These are phyloP conservation scores for Dipodomys spectabilis DNA, from an alignment of 2,113 vertebrate species.

Conservation along the genomic window DNA sequence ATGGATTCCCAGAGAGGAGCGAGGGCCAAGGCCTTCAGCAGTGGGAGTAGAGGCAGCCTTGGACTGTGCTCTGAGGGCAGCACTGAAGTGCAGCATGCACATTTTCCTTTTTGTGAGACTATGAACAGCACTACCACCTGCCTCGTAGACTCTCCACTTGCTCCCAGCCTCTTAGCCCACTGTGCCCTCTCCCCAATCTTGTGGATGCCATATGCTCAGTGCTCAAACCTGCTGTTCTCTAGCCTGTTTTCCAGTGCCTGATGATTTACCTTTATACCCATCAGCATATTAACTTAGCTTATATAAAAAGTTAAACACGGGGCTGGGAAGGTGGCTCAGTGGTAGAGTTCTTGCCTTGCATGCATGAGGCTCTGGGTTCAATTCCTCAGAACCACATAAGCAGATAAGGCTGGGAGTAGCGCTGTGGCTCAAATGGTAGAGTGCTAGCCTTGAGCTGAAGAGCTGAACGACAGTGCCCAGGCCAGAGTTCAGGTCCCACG, in stretches of 20 bases:
- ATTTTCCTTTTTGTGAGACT: rapidly evolving
- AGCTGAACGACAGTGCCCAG: too few relatives aligned
- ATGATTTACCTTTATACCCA: slow-evolving; percentile 8
- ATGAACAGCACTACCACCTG: neutral
- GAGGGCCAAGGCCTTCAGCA: neutral
- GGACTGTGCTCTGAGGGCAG: neutral
- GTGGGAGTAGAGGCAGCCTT: neutral
- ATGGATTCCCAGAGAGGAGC: neutral
- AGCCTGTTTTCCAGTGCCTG: neutral
- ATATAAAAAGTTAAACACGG: neutral
- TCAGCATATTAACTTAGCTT: slow-evolving; percentile 33
- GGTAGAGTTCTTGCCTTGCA: too few relatives aligned
- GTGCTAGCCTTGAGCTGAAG: too few relatives aligned
- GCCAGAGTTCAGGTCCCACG: too few relatives aligned
- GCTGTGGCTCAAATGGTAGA: too few relatives aligned
- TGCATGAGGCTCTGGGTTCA: too few relatives aligned
- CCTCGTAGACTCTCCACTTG: neutral
- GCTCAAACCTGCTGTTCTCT: neutral
- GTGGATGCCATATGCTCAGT: neutral
- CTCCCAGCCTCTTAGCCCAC: neutral
- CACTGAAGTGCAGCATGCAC: neutral
- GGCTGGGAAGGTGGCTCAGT: too few relatives aligned
- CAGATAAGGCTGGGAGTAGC: too few relatives aligned
- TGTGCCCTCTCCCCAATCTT: neutral
- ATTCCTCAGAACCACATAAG: too few relatives aligned